Evolutionary conservation across 1,140 invertebrate genomes (phyloP).

Genomic region (Caenorhabditis inopinata): DNA sequence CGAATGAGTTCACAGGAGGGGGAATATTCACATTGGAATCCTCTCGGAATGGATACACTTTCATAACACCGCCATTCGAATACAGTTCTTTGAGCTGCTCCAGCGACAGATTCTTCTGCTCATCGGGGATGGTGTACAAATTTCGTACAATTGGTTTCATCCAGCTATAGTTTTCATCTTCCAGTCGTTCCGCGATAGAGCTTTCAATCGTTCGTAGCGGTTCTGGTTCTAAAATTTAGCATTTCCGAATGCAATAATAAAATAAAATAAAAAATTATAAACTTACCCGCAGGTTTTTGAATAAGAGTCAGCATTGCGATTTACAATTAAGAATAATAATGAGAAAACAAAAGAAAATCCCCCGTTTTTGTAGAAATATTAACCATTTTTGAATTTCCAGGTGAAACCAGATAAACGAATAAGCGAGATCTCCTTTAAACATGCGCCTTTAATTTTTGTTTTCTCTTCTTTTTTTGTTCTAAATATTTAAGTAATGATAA

Average conservation of each 20-base stretch:
- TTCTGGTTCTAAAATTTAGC: not conserved
- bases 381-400: no score
- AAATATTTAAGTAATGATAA: no score
- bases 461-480: no score
- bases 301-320: not conserved
- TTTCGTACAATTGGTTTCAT: conserved; percentile 28
- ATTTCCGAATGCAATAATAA: not conserved
- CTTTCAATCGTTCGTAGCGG: not conserved
- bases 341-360: not conserved
- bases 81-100: not conserved
- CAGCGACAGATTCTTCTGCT: not conserved
- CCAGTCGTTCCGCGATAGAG: not conserved
- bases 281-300: conserved; percentile 5
- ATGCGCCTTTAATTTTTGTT: not conserved
- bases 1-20: conserved; percentile 25
- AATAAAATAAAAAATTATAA: not conserved
- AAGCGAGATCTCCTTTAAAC: not conserved
- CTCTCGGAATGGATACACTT: conserved; percentile 37
- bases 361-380: no score
- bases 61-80: not conserved
- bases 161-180: conserved; percentile 25
- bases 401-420: no score
- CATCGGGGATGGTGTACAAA: not conserved
- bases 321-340: not conserved
- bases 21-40: not conserved